phyloP scores from a whole-genome alignment of 2,888 invertebrate genomes.

The Branchellion lobata region DNA sequence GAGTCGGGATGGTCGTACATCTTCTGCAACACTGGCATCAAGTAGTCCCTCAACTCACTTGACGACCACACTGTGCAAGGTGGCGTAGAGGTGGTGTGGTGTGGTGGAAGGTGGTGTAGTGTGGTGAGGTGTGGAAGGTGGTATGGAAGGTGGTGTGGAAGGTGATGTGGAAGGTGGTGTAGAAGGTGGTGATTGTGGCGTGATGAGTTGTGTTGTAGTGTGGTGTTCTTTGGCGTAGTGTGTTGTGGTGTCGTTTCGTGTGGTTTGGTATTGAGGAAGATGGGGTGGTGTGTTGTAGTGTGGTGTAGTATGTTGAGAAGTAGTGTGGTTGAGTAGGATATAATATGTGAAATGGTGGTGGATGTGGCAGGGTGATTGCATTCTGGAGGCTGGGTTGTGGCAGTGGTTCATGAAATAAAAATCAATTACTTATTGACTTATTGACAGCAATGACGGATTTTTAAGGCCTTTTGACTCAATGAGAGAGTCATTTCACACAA shows the following conservation, averaged over 20 bases:
- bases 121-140: not conserved
- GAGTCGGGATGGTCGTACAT: conserved; percentile 94
- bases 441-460: too few species aligned
- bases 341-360: not conserved
- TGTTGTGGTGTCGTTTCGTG: not conserved
- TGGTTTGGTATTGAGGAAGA: not conserved
- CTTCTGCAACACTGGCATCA: conserved; percentile 92
- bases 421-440: too few species aligned
- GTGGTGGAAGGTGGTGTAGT: not conserved
- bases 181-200: not conserved
- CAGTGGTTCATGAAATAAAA: too few species aligned
- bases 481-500: too few species aligned
- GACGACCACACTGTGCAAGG: conserved; percentile 57
- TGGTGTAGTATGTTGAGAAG: not conserved
- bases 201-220: not conserved
- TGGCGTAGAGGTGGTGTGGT: too few species aligned
- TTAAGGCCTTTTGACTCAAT: too few species aligned
- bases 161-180: not conserved
- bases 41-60: conserved; percentile 84
- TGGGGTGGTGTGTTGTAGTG: not conserved
- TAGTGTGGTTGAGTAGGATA: not conserved
- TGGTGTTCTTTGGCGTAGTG: not conserved
- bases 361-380: not conserved
- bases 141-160: not conserved
- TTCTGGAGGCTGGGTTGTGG: not conserved